Evolutionary conservation across 2,888 invertebrate genomes (phyloP).

Genomic region (Epistrophella euchroma): DNA sequence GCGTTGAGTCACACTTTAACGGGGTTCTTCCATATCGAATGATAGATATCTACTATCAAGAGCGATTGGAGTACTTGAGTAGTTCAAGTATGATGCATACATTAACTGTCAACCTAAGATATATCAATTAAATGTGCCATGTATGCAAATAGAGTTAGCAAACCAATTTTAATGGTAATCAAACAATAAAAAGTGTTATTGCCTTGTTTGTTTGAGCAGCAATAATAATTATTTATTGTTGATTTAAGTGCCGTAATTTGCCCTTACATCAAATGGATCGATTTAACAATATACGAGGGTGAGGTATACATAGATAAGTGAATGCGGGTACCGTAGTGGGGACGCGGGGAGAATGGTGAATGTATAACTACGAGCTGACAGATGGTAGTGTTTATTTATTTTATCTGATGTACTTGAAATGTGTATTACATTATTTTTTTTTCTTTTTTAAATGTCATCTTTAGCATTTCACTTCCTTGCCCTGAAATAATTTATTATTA

Average conservation of each 20-base stretch:
- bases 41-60: neutral
- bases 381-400: conserved; percentile 2
- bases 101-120: conserved; percentile 30
- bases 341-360: neutral
- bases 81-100: conserved; percentile 28
- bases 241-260: conserved; percentile 34
- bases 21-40: neutral
- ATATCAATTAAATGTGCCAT: conserved; percentile 40
- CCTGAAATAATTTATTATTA: neutral
- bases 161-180: conserved; percentile 30
- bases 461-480: neutral
- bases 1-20: conserved; percentile 20
- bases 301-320: neutral
- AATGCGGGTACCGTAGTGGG: neutral
- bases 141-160: conserved; percentile 28
- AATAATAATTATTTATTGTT: conserved; percentile 37
- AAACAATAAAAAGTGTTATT: conserved; percentile 40
- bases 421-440: neutral
- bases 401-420: neutral
- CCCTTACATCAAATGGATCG: conserved; percentile 33
- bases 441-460: neutral
- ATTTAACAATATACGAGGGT: conserved; percentile 10
- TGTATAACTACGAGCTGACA: neutral
- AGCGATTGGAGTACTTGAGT: neutral
- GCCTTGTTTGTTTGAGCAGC: conserved; percentile 29